Conservation (phyloP, 2,888 invertebrate species). For the Oxytorus armatus region DNA sequence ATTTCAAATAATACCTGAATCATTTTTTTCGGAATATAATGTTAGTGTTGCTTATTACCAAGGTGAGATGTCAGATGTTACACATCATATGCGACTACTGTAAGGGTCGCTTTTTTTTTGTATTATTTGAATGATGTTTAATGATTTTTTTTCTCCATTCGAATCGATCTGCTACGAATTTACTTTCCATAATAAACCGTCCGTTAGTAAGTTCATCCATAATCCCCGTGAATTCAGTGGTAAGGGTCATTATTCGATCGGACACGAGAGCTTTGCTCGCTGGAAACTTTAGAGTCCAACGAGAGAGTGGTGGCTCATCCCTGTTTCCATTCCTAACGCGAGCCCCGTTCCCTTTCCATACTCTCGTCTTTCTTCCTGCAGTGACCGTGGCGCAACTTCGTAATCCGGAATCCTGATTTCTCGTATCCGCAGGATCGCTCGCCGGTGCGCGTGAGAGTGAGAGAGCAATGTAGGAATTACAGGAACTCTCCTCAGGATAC, state of each 20-base stretch:
- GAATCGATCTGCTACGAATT: slow-evolving; percentile 24
- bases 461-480: slow-evolving; percentile 56
- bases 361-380: slow-evolving; percentile 11
- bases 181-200: slow-evolving; percentile 17
- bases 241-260: slow-evolving; percentile 65
- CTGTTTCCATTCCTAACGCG: slow-evolving; percentile 19
- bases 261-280: slow-evolving; percentile 45
- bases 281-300: slow-evolving; percentile 50
- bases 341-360: slow-evolving; percentile 13
- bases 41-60: too few species aligned
- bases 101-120: too few species aligned
- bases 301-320: slow-evolving; percentile 45
- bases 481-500: slow-evolving; percentile 61
- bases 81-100: too few species aligned
- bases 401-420: slow-evolving; percentile 73
- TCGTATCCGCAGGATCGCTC: slow-evolving; percentile 42
- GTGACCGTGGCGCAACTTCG: slow-evolving; percentile 59
- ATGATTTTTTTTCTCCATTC: slow-evolving; percentile 1
- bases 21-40: too few species aligned
- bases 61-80: too few species aligned
- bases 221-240: slow-evolving; percentile 64
- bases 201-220: slow-evolving; percentile 26
- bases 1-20: too few species aligned
- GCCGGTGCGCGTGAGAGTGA: not conserved
- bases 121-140: slow-evolving; percentile 3